Conservation (phyloP, 2,888 invertebrate genomes). For the Drosophila formosana region DNA sequence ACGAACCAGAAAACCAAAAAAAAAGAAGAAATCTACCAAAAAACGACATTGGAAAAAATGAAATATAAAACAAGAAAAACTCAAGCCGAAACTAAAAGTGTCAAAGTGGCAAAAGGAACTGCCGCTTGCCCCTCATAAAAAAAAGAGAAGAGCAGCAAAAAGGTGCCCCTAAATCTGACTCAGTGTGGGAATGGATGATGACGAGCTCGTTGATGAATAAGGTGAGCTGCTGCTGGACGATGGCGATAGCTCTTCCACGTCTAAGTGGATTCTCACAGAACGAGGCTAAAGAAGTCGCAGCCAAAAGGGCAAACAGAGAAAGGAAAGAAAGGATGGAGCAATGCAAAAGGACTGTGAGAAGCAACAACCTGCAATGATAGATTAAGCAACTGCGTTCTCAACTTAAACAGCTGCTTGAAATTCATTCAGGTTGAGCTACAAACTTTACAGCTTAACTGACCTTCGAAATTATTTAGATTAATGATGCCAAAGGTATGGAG, state of each 20-base stretch:
- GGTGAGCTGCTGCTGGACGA: slow-evolving; percentile 15
- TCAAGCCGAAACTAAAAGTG: slow-evolving; percentile 71
- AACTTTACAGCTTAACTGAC: slow-evolving; percentile 29
- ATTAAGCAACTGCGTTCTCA: slow-evolving; percentile 36
- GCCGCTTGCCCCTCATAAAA: slow-evolving; percentile 22
- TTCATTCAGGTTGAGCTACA: slow-evolving; percentile 32
- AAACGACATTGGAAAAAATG: background rate
- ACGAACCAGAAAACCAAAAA: slow-evolving; percentile 19
- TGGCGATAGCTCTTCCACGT: slow-evolving; percentile 16
- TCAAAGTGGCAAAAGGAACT: slow-evolving; percentile 72
- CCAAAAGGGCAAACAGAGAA: background rate
- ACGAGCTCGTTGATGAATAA: slow-evolving; percentile 29
- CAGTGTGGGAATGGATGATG: slow-evolving; percentile 37
- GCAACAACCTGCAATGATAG: slow-evolving; percentile 32
- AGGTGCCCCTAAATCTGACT: slow-evolving; percentile 61
- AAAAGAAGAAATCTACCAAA: slow-evolving; percentile 4
- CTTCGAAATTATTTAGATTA: slow-evolving; percentile 37
- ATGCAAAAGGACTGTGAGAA: slow-evolving; percentile 22
- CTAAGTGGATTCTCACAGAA: slow-evolving; percentile 27
- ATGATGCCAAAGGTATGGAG: slow-evolving; percentile 10
- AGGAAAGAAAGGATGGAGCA: slow-evolving; percentile 23
- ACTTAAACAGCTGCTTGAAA: slow-evolving; percentile 36
- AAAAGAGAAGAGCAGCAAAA: slow-evolving; percentile 27
- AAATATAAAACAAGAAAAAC: slow-evolving; percentile 41
- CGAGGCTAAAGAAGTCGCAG: slow-evolving; percentile 27